Evolutionary conservation across 2,888 invertebrate genomes (phyloP).

Genomic region (Dicranocentrus wangi): DNA sequence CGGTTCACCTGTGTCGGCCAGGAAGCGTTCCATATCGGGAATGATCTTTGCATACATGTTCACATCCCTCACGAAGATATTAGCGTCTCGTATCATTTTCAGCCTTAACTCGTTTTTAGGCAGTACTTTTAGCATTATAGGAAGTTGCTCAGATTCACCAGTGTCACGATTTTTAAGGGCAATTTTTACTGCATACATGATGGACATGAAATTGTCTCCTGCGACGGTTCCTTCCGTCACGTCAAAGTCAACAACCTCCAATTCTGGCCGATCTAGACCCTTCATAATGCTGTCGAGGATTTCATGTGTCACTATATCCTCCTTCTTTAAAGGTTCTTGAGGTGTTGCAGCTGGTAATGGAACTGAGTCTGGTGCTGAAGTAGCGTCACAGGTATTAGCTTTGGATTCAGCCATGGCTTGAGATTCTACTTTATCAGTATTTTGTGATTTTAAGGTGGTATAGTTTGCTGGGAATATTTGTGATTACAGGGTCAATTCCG

Average conservation of each 20-base stretch:
- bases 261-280: neutral
- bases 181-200: conserved; percentile 69
- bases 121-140: conserved; percentile 67
- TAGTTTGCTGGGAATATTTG: no score
- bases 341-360: neutral
- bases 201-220: conserved; percentile 72
- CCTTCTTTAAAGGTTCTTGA: neutral
- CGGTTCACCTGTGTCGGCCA: conserved; percentile 33
- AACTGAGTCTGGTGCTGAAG: neutral
- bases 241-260: conserved; percentile 59
- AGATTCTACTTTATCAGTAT: no score
- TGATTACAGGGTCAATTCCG: no score
- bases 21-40: conserved; percentile 44
- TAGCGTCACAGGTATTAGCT: no score
- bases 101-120: conserved; percentile 59
- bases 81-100: conserved; percentile 60
- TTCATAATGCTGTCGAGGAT: conserved; percentile 1
- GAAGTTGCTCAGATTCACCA: conserved; percentile 21
- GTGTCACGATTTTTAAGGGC: conserved; percentile 47
- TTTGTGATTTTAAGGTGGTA: no score
- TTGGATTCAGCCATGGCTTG: no score
- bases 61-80: conserved; percentile 61
- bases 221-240: conserved; percentile 62
- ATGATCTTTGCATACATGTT: conserved; percentile 50
- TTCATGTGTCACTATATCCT: neutral